Base-by-base conservation (phyloP, 2,797 vertebrate species). In the Crenichthys baileyi region DNA sequence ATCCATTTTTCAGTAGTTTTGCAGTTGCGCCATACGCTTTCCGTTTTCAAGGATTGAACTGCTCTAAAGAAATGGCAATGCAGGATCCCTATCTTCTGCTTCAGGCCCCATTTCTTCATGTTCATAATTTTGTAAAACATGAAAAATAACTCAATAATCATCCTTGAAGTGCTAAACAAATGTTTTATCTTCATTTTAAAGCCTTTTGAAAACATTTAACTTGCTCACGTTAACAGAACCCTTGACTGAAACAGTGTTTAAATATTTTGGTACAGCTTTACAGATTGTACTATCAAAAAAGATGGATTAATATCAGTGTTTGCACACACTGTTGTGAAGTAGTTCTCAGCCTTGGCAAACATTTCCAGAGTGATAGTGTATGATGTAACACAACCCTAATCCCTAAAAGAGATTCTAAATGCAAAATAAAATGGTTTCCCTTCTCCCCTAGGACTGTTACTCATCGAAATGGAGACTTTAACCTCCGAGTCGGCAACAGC, bases 391-490 rank as follows among this genome's bases (percentile, higher is more conserved):
- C 46, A 58, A 39, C 68, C 72, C 77, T 72, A 56, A 22, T 71
- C 73, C 73, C 36, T 2, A 41, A 79, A 78, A 82, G 75, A 73
- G 77, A 85, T 79, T 78, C 87, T 87, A 81, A 87, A 87, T 46
- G 26, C 48, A 71, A 15, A n/a, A 83, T 88, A 72, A 87, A 83
- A 70, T 65, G 39, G 70, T 79, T 53, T 39, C 5, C 44, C 61
- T 22, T 1, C 75, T 75, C 63, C 36, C 51, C 79, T 90, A 84
- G 70, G 90, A 86, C 70, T 86, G 72, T 76, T 85, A 75, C 78
- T 85, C 75, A 50, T 87, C 67, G 65, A 80, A 88, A 87, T 75
- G 75, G 78, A 87, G 79, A 83, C 82, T 85, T 90, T 91, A 90
- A 90, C 86, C 89, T 79, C 76, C 0, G 70, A 89, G 81, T 78